phyloP scores from a whole-genome alignment of 2,113 vertebrate genomes.

The cat (Felis catus) region F.catus_Fca126_mat1.0 CM031412.1:57712001-57712500 shows the following conservation, averaged over 20 bases:
- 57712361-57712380: not conserved
- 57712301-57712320: not conserved
- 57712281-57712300: not conserved
- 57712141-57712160: not conserved
- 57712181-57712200: not conserved
- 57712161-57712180: not conserved
- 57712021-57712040: not conserved
- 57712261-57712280: not conserved
- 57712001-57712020: not conserved
- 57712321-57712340: not conserved
- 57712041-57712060: not conserved
- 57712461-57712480: not conserved
- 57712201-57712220: not conserved
- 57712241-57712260: no score
- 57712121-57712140: not conserved
- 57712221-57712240: not conserved
- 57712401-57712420: not conserved
- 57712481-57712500: not conserved
- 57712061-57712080: not conserved
- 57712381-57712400: not conserved
- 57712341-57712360: not conserved
- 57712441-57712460: not conserved
- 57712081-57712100: not conserved
- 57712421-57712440: not conserved
- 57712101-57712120: not conserved